Base-by-base conservation (phyloP, 1,140 invertebrate species). In the Mamestra configurata region DNA sequence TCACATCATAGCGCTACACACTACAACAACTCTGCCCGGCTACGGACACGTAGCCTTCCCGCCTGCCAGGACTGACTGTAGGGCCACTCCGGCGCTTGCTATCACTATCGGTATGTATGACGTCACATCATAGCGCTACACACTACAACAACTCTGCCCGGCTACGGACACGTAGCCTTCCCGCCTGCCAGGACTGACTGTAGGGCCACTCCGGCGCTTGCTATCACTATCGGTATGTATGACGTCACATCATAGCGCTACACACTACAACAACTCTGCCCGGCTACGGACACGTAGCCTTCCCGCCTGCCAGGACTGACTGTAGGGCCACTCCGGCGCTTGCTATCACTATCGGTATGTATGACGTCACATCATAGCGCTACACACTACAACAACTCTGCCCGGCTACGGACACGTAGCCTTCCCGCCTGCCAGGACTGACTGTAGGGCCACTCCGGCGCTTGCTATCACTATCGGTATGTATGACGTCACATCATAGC, bases 231-330 rank as follows among this genome's bases (percentile, higher is more conserved):
- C 22, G 53, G 53, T 57, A 27, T 0, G 22, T 57, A n/a, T n/a
- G n/a, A n/a, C n/a, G n/a, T n/a, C n/a, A n/a, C n/a, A n/a, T n/a
- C n/a, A n/a, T n/a, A n/a, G n/a, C n/a, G n/a, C n/a, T n/a, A n/a
- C n/a, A n/a, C n/a, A n/a, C n/a, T n/a, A n/a, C n/a, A n/a, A 22
- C 4, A 2, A 3, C 5, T n/a, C 20, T 22, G 8, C 46, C 11
- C 11, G 4, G 51, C 10, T 55, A 20, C 4, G 18, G n/a, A 4
- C 18, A 55, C 10, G 4, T 20, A 10, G 10, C 11, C 11, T 49
- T 49, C n/a, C n/a, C n/a, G n/a, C n/a, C n/a, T 95, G 99, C 70
- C 8, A 49, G 22, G n/a, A n/a, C n/a, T n/a, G 35, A 59, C 40
- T 59, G 61, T 20, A n/a, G 57, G 7, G 64, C 46, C 43, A 51